phyloP scores from a whole-genome alignment of 2,888 invertebrate genomes.

The Acleris holmiana region DNA sequence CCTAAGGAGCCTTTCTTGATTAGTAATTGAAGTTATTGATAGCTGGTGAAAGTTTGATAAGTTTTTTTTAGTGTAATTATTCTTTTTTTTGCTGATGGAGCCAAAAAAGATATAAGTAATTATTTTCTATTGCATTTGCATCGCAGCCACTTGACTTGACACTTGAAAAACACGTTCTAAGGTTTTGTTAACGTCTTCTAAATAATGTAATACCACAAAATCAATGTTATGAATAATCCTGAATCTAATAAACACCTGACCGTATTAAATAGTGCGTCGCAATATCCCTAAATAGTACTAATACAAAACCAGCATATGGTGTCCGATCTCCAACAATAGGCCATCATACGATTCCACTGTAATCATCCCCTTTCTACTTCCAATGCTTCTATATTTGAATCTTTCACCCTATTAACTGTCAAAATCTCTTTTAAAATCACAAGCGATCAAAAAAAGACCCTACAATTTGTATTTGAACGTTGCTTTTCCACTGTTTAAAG shows the following conservation, averaged over 20 bases:
- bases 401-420: constrained; percentile 79
- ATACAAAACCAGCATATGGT: constrained; percentile 76
- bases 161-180: too few relatives aligned
- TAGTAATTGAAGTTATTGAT: constrained; percentile 24
- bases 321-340: constrained; percentile 64
- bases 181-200: neutral
- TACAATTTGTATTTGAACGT: constrained; percentile 38
- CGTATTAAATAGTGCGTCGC: constrained; percentile 75
- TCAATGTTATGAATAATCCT: constrained; percentile 43
- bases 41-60: neutral
- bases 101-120: too few relatives aligned
- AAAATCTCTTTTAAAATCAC: constrained; percentile 54
- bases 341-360: constrained; percentile 59
- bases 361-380: constrained; percentile 73
- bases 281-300: constrained; percentile 65
- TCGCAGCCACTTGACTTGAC: too few relatives aligned
- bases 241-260: constrained; percentile 63
- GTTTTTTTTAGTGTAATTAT: too few relatives aligned
- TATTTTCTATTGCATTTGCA: too few relatives aligned
- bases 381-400: constrained; percentile 70
- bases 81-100: too few relatives aligned
- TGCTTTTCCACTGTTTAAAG: constrained; percentile 39
- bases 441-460: constrained; percentile 44
- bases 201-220: constrained; percentile 36
- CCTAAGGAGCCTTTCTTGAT: constrained; percentile 28